Evolutionary conservation across 2,113 vertebrate genomes (phyloP).

Genomic region (Tricholaema leucomelas): DNA sequence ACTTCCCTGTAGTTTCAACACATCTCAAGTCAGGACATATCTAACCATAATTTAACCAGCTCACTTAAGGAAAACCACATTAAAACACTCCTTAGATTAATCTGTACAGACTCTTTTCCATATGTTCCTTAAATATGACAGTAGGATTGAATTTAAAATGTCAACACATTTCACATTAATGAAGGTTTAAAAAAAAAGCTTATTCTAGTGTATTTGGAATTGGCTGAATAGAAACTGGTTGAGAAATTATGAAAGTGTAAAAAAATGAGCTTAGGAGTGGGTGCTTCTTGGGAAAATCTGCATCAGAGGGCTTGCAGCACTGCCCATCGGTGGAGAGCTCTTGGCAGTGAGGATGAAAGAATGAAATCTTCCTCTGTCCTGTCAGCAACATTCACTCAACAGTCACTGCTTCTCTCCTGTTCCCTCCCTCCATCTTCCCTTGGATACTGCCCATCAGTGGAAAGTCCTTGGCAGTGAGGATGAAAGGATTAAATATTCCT

Average conservation of each 20-base stretch:
- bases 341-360: background rate
- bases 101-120: constrained; percentile 44
- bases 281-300: background rate
- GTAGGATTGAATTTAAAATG: constrained; percentile 44
- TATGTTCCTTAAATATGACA: constrained; percentile 50
- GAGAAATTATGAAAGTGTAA: background rate
- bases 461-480: too few relatives aligned
- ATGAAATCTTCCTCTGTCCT: background rate
- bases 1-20: constrained; percentile 10
- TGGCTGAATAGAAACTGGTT: constrained; percentile 18
- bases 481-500: too few relatives aligned
- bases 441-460: too few relatives aligned
- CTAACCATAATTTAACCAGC: constrained; percentile 19
- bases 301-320: background rate
- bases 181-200: constrained; percentile 23
- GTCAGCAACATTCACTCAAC: background rate
- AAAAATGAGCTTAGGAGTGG: background rate
- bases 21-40: background rate
- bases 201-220: constrained; percentile 17
- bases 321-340: background rate
- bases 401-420: background rate
- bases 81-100: constrained; percentile 39
- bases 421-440: background rate
- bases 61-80: constrained; percentile 12
- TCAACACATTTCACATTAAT: constrained; percentile 46